Percentiles rank a stretch among this genome's conserved stretches.
phyloP scores from a whole-genome alignment of 1,140 invertebrate genomes.

The Stegodyphus mimosarum region DNA sequence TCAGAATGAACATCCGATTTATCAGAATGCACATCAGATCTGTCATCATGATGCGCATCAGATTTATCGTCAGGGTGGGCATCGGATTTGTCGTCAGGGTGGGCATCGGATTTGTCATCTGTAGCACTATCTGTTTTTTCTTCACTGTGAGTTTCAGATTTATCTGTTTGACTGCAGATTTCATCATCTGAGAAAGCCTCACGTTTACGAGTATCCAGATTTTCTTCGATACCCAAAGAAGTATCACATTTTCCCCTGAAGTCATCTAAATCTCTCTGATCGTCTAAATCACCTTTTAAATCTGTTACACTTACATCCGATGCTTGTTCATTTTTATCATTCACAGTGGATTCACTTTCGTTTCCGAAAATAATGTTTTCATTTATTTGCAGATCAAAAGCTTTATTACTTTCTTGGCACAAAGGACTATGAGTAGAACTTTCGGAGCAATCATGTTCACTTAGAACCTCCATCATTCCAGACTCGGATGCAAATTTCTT shows the following conservation, averaged over 20 bases:
- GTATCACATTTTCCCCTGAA: background rate
- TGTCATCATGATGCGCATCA: conserved; percentile 1
- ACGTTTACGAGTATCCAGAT: background rate
- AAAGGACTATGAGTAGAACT: conserved; percentile 48
- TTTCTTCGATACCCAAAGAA: background rate
- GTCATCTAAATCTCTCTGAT: background rate
- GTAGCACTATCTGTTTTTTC: conserved; percentile 11
- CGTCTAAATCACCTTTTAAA: background rate
- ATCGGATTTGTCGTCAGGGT: conserved; percentile 37
- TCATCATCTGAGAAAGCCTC: conserved; percentile 43
- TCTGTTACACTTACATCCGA: background rate
- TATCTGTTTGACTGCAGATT: conserved; percentile 42
- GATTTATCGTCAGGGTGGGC: conserved; percentile 26
- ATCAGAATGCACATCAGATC: conserved; percentile 34
- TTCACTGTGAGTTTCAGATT: conserved; percentile 47
- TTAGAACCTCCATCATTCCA: conserved; percentile 50
- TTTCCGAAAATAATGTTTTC: background rate
- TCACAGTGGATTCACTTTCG: background rate
- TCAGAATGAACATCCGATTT: conserved; percentile 8
- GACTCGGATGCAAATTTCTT: conserved; percentile 23
- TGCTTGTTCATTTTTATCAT: background rate
- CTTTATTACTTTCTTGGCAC: conserved; percentile 1
- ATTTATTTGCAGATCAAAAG: conserved; percentile 37
- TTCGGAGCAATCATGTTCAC: conserved; percentile 50
- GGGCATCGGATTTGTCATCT: background rate